Conservation (phyloP, 2,797 vertebrate species). For the Pantherophis vulpinus region DNA sequence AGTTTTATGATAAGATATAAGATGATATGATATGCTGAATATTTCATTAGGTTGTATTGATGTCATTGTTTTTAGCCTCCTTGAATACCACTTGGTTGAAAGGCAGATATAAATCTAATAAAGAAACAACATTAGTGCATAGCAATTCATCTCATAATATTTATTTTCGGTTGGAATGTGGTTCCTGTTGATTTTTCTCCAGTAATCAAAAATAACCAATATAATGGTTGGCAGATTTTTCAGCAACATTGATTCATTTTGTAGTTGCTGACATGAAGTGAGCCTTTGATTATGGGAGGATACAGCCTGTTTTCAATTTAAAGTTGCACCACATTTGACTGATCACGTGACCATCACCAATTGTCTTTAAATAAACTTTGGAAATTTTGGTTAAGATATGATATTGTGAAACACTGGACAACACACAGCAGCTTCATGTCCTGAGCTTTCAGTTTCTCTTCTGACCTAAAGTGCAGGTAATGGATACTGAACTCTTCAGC, state of each 20-base stretch:
- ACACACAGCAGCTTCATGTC: not conserved
- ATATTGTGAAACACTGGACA: not conserved
- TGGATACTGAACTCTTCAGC: not conserved
- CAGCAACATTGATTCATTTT: not conserved
- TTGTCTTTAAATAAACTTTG: not conserved
- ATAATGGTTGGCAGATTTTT: not conserved
- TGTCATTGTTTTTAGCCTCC: not conserved
- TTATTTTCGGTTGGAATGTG: not conserved
- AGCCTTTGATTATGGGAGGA: not conserved
- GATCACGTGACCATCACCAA: not conserved
- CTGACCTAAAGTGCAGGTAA: not conserved
- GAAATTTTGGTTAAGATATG: not conserved
- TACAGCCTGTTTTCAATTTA: not conserved
- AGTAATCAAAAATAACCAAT: not conserved
- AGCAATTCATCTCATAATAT: not conserved
- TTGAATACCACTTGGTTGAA: not conserved
- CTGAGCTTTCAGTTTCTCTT: not conserved
- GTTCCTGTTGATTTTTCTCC: not conserved
- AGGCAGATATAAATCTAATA: not conserved
- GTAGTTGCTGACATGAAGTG: not conserved
- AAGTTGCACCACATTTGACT: not conserved
- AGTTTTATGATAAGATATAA: not conserved
- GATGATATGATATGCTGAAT: not conserved
- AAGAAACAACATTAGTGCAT: not conserved
- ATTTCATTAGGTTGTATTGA: not conserved